These are phyloP conservation scores for Aporrectodea caliginosa DNA, from an alignment of 1,140 invertebrate species.

Conservation along the genomic window DNA sequence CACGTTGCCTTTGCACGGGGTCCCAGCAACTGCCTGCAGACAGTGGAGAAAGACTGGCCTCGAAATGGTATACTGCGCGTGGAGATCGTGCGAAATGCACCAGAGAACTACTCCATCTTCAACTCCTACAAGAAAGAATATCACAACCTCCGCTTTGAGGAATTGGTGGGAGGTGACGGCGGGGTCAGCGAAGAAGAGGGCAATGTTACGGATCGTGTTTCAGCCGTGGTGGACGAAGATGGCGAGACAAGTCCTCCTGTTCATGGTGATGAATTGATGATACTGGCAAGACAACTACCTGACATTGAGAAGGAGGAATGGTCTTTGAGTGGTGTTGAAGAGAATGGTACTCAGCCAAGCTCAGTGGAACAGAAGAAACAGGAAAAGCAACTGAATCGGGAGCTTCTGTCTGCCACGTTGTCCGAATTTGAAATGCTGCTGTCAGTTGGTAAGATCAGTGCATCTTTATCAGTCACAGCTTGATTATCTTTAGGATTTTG, in stretches of 20 bases:
- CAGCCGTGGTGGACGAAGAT: conserved; percentile 25
- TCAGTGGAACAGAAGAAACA: too few species aligned
- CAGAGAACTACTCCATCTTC: conserved; percentile 50
- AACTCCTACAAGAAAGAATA: conserved; percentile 56
- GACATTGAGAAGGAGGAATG: neutral
- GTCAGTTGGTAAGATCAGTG: conserved; percentile 54
- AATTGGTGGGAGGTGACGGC: conserved; percentile 11
- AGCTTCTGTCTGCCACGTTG: conserved; percentile 38
- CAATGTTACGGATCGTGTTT: neutral
- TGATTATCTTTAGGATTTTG: too few species aligned
- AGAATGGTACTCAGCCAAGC: too few species aligned
- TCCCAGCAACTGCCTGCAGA: conserved; percentile 87
- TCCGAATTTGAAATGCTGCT: conserved; percentile 55
- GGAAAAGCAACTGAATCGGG: too few species aligned
- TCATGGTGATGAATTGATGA: conserved; percentile 20
- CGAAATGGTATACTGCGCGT: conserved; percentile 90
- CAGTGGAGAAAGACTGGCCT: conserved; percentile 85
- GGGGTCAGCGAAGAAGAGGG: neutral
- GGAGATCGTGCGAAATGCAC: conserved; percentile 78
- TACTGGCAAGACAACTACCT: conserved; percentile 4
- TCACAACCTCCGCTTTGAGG: conserved; percentile 16
- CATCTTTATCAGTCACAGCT: too few species aligned
- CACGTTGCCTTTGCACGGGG: conserved; percentile 88
- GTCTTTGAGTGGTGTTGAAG: too few species aligned
- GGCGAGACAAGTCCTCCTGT: neutral